These are phyloP conservation scores for Papilio dardanus DNA, from an alignment of 1,140 invertebrate genomes.

Conservation along the genomic window DNA sequence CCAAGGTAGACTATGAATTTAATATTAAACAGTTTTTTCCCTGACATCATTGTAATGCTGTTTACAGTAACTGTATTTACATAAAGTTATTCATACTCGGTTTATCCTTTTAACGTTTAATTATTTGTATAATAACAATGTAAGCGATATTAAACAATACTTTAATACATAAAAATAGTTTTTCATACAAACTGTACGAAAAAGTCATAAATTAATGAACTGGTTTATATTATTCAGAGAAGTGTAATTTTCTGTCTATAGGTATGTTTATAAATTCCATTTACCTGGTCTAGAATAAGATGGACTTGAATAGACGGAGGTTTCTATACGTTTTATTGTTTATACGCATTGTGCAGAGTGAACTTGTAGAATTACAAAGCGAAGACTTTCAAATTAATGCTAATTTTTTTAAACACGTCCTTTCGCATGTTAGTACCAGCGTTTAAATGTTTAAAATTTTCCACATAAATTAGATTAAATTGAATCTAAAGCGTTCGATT, in stretches of 20 bases:
- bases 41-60: conserved; percentile 12
- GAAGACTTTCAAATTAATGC: conserved; percentile 12
- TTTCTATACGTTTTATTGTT: neutral
- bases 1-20: conserved; percentile 63
- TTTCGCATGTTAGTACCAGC: neutral
- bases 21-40: conserved; percentile 34
- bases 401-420: conserved; percentile 22
- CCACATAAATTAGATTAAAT: neutral
- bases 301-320: neutral
- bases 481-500: neutral
- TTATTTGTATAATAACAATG: neutral
- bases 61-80: neutral
- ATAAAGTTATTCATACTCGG: neutral
- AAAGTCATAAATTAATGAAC: no score
- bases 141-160: neutral
- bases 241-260: neutral
- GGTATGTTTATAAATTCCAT: neutral
- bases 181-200: no score
- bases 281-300: neutral
- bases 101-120: neutral
- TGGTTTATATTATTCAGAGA: no score
- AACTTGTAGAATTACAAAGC: neutral
- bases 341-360: neutral
- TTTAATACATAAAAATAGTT: neutral
- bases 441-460: neutral